Evolutionary conservation across 1,140 invertebrate genomes (phyloP).

Genomic region (Zaprionus kolodkinae): DNA sequence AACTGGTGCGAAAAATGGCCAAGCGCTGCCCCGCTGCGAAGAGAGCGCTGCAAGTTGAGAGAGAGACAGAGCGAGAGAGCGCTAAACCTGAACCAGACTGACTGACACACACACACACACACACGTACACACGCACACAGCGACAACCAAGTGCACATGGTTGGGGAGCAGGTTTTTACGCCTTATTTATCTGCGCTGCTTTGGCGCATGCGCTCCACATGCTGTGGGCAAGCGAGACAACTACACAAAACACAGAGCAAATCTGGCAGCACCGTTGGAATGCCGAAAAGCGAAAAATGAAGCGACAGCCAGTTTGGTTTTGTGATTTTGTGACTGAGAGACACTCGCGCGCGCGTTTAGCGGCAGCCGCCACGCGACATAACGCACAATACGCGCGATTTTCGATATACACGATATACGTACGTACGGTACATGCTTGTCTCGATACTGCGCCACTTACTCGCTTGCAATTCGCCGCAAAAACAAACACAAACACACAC

Average conservation of each 20-base stretch:
- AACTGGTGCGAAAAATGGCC: conserved; percentile 82
- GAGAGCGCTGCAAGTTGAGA: conserved; percentile 30
- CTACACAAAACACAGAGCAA: conserved; percentile 19
- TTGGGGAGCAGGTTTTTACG: conserved; percentile 63
- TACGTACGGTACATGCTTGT: no score
- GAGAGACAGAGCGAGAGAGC: conserved; percentile 10
- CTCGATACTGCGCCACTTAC: no score
- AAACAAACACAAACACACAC: not conserved
- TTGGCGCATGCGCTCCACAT: conserved; percentile 63
- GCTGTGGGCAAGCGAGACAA: conserved; percentile 50
- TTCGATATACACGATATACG: conserved; percentile 45
- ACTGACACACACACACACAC: conserved; percentile 25
- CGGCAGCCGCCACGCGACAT: conserved; percentile 46
- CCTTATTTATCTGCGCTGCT: conserved; percentile 59
- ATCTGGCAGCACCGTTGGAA: conserved; percentile 57
- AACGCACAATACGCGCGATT: conserved; percentile 38
- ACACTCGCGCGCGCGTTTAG: conserved; percentile 67
- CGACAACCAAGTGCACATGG: conserved; percentile 19
- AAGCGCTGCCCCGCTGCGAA: conserved; percentile 54
- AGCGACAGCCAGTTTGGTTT: conserved; percentile 58
- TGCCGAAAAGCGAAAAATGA: conserved; percentile 49
- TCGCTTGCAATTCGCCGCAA: no score
- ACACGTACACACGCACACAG: conserved; percentile 18
- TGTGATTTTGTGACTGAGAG: conserved; percentile 42
- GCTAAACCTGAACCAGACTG: conserved; percentile 28